Percentiles rank a stretch among this genome's conserved stretches.
These are phyloP conservation scores for Trypoxylon attenuatum DNA, from an alignment of 2,888 invertebrate genomes.

Conservation along the genomic window DNA sequence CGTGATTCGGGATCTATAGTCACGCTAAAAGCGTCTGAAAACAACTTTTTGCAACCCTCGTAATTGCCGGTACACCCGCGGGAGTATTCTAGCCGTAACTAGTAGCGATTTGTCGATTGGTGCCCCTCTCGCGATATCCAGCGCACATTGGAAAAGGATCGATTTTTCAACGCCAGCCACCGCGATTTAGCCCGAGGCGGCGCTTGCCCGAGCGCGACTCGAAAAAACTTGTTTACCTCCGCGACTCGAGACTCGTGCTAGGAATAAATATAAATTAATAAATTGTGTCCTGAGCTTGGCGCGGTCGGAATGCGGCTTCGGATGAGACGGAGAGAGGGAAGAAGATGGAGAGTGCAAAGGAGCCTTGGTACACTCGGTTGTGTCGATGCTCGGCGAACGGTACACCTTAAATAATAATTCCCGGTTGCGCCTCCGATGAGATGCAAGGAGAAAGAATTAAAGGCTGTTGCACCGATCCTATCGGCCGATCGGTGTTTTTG, in stretches of 20 bases:
- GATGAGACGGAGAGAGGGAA: constrained; percentile 33
- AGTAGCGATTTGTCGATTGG: constrained; percentile 18
- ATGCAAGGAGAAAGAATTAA: constrained; percentile 17
- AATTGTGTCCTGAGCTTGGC: constrained; percentile 40
- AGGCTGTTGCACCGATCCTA: constrained; percentile 15
- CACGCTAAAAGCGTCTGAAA: not conserved
- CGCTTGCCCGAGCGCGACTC: constrained; percentile 9
- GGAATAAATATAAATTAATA: constrained; percentile 59
- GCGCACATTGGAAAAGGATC: not conserved
- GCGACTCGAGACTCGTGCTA: constrained; percentile 23
- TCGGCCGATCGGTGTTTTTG: constrained; percentile 1
- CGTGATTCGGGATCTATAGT: not conserved
- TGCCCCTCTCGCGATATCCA: not conserved
- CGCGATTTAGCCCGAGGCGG: not conserved
- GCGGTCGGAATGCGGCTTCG: constrained; percentile 35
- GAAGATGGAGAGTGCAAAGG: constrained; percentile 17
- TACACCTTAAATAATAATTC: constrained; percentile 27
- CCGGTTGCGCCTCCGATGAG: constrained; percentile 2
- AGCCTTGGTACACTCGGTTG: too few relatives aligned
- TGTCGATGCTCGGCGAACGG: constrained; percentile 27
- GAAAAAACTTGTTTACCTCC: constrained; percentile 51
- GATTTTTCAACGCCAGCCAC: constrained; percentile 2
- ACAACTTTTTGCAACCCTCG: not conserved
- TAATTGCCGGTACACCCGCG: too few relatives aligned
- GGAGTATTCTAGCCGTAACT: too few relatives aligned